These are phyloP conservation scores for Nomada fabriciana DNA, from an alignment of 2,888 invertebrate genomes.

Conservation along the genomic window DNA sequence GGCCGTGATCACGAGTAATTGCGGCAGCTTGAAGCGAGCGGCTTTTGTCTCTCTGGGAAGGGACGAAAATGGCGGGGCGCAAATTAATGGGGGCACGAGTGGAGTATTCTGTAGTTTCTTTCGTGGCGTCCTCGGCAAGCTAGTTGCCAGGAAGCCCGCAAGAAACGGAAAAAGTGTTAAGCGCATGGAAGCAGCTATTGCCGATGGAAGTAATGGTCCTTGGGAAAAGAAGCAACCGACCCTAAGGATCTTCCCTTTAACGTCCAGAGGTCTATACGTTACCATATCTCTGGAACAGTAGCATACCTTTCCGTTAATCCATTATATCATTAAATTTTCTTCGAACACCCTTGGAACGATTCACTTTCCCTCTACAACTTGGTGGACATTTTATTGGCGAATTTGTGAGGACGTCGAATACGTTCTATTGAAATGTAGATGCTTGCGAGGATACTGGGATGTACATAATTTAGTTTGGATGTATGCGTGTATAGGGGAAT, in stretches of 20 bases:
- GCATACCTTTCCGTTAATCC: constrained; percentile 42
- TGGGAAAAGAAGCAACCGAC: constrained; percentile 48
- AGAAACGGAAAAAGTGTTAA: constrained; percentile 60
- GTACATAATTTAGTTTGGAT: too few species aligned
- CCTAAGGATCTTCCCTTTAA: constrained; percentile 46
- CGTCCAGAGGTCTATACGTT: constrained; percentile 47
- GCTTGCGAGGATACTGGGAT: too few species aligned
- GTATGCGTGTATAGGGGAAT: too few species aligned
- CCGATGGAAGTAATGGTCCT: constrained; percentile 57
- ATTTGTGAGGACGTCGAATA: neutral
- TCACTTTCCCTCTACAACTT: neutral
- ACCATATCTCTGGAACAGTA: constrained; percentile 53
- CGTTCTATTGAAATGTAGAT: too few species aligned
- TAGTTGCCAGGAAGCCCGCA: constrained; percentile 52
- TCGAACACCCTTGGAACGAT: neutral
- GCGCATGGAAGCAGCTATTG: constrained; percentile 59
- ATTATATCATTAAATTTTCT: too few species aligned
- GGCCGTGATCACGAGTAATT: constrained; percentile 29
- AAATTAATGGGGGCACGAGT: constrained; percentile 59
- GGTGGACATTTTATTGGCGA: neutral
- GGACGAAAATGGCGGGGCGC: constrained; percentile 30
- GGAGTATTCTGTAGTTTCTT: constrained; percentile 59
- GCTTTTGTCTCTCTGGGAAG: constrained; percentile 32
- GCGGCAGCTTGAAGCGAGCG: constrained; percentile 25
- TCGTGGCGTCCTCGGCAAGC: constrained; percentile 44